These are phyloP conservation scores for Drosophila mayri DNA, from an alignment of 1,140 invertebrate genomes.

Conservation along the genomic window DNA sequence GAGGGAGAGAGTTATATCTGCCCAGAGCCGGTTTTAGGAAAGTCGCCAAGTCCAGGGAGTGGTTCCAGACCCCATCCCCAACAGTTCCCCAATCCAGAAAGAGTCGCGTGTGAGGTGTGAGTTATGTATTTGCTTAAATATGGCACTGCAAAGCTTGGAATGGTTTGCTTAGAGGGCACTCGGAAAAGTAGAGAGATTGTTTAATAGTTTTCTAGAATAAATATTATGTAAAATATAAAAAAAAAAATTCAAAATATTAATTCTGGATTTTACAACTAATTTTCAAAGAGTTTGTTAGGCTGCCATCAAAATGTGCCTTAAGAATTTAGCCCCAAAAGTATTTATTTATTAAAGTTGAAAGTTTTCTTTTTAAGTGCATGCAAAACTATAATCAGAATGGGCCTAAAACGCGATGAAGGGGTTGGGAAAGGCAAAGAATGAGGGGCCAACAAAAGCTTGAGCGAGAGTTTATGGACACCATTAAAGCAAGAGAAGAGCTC, in stretches of 20 bases:
- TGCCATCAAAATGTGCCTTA: neutral
- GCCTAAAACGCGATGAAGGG: conserved; percentile 1
- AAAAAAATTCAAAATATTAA: too few species aligned
- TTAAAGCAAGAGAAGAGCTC: conserved; percentile 23
- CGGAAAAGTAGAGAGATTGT: neutral
- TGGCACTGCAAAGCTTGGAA: conserved; percentile 50
- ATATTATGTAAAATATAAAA: neutral
- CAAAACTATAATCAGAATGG: conserved; percentile 48
- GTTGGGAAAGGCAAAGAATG: conserved; percentile 1
- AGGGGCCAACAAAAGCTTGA: conserved; percentile 18
- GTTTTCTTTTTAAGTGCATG: conserved; percentile 1
- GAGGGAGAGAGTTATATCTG: conserved; percentile 30
- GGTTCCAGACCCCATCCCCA: conserved; percentile 32
- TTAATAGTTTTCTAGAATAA: neutral
- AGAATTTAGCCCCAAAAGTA: neutral
- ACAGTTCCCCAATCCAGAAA: conserved; percentile 8
- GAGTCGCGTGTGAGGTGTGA: conserved; percentile 59
- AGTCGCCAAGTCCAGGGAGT: conserved; percentile 65
- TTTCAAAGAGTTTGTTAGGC: too few species aligned
- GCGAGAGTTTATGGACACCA: conserved; percentile 29
- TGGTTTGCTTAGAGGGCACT: conserved; percentile 28
- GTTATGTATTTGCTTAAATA: conserved; percentile 55
- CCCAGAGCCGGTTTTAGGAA: conserved; percentile 50
- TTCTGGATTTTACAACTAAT: too few species aligned
- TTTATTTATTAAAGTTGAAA: neutral